Conservation (phyloP, 2,797 vertebrate genomes). For the Diglossa cyanea region DNA sequence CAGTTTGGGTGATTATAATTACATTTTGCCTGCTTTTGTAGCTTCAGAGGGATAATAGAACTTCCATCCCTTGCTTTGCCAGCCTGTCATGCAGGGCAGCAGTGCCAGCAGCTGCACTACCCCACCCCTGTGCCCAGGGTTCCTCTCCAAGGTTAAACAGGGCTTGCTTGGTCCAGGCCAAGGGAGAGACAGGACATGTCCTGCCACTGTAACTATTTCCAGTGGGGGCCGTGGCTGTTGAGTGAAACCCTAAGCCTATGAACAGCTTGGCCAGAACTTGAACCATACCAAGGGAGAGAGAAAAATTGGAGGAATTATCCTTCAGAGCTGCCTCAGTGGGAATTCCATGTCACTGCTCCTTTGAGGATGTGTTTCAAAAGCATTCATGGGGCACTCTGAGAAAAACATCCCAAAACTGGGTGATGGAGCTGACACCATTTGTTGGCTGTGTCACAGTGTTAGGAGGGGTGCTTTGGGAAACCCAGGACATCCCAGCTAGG, state of each 20-base stretch:
- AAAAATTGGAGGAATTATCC: background rate
- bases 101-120: background rate
- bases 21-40: conserved; percentile 43
- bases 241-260: background rate
- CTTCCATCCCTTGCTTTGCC: background rate
- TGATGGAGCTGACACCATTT: background rate
- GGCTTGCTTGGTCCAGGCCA: background rate
- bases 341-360: background rate
- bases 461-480: background rate
- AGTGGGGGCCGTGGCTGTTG: background rate
- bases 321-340: background rate
- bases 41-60: background rate
- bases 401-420: background rate
- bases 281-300: background rate
- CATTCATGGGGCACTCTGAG: background rate
- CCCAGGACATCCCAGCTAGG: background rate
- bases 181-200: background rate
- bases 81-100: background rate
- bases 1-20: conserved; percentile 56
- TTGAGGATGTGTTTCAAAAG: background rate
- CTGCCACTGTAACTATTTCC: background rate
- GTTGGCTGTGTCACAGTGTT: background rate
- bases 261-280: background rate
- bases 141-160: rapidly evolving
- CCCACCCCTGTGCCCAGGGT: background rate